Base-by-base conservation (phyloP, 37 sponge, comb jelly and placozoan species). In the Theonella swinhoei region DNA sequence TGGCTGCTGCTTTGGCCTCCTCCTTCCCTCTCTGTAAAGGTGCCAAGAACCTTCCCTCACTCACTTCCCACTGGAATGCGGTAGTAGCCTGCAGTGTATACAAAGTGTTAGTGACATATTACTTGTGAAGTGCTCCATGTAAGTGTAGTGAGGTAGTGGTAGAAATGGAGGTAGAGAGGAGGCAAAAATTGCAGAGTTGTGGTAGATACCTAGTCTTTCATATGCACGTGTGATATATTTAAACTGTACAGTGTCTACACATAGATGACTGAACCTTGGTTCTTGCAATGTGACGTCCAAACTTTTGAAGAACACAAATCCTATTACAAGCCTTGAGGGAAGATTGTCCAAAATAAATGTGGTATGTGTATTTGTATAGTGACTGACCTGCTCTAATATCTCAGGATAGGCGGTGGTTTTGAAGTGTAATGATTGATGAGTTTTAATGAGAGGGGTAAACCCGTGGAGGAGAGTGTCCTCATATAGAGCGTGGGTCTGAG, bases 241-340 rank as follows among this genome's bases (percentile, higher is more conserved):
- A n/a, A n/a, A n/a, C n/a, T n/a, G n/a, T n/a, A n/a, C n/a, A n/a
- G n/a, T n/a, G n/a, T n/a, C n/a, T n/a, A n/a, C n/a, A n/a, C n/a
- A n/a, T n/a, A n/a, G n/a, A 4, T 33, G 22, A 74, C 74, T n/a
- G 9, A 36, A 96, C 91, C 76, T 88, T 88, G 0, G 80, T 25
- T 70, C 81, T 78, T 34, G 94, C 89, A 25, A 96, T 42, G 74
- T 79, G 90, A 35, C 81, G 91, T 2, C 97, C 97, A 82, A 96
- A 93, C 42, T 62, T 87, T 17, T 84, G 91, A 62, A 96, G 43
- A 29, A 54, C 70, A 9, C 67, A 70, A 19, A 93, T 58, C 84
- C 91, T 87, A 24, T 38, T 68, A 23, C 79, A 40, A 39, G 72
- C 74, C 96, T 96, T 39, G 2, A 35, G 43, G 39, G 28, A n/a